These are phyloP conservation scores for Acronicta psi DNA, from an alignment of 2,888 invertebrate genomes.

Conservation along the genomic window DNA sequence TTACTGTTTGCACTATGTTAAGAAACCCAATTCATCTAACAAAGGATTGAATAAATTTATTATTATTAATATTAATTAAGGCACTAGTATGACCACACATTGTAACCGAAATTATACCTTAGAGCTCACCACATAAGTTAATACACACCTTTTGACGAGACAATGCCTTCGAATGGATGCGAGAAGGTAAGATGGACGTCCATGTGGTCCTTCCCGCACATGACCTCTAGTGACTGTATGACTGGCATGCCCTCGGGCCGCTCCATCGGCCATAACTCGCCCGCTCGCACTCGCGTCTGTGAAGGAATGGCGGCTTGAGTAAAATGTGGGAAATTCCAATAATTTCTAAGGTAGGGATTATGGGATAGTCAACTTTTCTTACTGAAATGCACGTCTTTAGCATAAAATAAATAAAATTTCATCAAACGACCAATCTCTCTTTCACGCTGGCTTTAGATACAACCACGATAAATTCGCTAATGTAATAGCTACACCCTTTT, in stretches of 20 bases:
- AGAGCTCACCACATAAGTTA: constrained; percentile 1
- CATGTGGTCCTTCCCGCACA: constrained; percentile 99
- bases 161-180: constrained; percentile 97
- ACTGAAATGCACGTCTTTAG: no score
- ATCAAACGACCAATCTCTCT: no score
- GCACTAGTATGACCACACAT: no score
- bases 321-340: constrained; percentile 10
- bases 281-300: constrained; percentile 85
- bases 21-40: no score
- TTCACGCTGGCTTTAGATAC: no score
- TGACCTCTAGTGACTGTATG: constrained; percentile 96
- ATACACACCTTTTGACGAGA: constrained; percentile 94
- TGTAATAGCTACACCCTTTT: no score
- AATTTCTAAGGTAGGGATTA: neutral
- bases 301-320: constrained; percentile 41
- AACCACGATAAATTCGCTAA: no score
- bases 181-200: constrained; percentile 97
- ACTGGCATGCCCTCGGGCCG: constrained; percentile 96
- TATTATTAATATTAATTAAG: no score
- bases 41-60: no score
- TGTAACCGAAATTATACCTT: no score
- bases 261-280: constrained; percentile 96
- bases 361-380: neutral
- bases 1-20: no score
- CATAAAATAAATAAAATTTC: no score